phyloP scores from a whole-genome alignment of 2,113 vertebrate genomes.

The pig (Sus scrofa) region T2T-Sscrofa CM000814.6:130521001-130521500 shows the following conservation, averaged over 20 bases:
- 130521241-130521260: neutral
- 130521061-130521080: neutral
- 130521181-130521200: neutral
- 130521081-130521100: neutral
- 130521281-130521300: neutral
- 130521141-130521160: neutral
- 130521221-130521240: neutral
- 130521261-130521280: neutral
- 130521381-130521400: neutral
- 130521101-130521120: neutral
- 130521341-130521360: neutral
- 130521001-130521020: neutral
- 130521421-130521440: neutral
- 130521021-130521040: neutral
- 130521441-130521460: slow-evolving; percentile 52
- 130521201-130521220: neutral
- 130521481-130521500: slow-evolving; percentile 48
- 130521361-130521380: neutral
- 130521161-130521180: too few species aligned
- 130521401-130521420: neutral
- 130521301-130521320: neutral
- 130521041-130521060: neutral
- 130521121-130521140: neutral
- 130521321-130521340: neutral
- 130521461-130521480: neutral